A percentile compares a stretch with the other conserved stretches of the same genome.
Conservation (phyloP, 2,888 invertebrate species). For the Digitonthophagus gazella region DNA sequence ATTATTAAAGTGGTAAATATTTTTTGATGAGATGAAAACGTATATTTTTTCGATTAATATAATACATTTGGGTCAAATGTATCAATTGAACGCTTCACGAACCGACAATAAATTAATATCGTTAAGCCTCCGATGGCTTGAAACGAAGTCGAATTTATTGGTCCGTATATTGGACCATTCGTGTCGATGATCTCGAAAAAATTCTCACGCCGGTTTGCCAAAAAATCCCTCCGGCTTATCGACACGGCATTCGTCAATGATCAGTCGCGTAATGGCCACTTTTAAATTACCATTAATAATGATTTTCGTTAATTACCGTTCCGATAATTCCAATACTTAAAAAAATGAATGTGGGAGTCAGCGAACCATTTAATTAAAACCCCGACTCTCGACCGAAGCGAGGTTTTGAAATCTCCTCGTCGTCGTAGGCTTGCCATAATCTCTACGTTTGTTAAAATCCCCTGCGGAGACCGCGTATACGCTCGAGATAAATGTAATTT, state of each 20-base stretch:
- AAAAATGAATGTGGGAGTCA: not conserved
- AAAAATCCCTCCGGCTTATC: not conserved
- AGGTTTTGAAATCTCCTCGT: not conserved
- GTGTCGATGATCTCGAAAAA: too few relatives aligned
- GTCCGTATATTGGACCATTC: too few relatives aligned
- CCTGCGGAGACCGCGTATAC: conserved; percentile 1
- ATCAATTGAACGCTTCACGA: not conserved
- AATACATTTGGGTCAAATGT: not conserved
- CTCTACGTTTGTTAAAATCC: not conserved
- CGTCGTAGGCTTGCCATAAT: not conserved
- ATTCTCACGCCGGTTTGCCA: not conserved
- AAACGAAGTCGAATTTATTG: not conserved
- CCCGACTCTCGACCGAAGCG: not conserved
- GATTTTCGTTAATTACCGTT: not conserved
- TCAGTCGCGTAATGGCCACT: not conserved
- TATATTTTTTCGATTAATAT: not conserved
- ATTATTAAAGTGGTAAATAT: too few relatives aligned
- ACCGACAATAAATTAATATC: not conserved
- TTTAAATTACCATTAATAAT: not conserved
- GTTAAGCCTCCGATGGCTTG: too few relatives aligned
- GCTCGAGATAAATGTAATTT: conserved; percentile 9
- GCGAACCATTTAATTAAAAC: not conserved
- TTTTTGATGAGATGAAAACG: too few relatives aligned
- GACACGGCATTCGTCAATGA: not conserved
- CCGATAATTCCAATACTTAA: not conserved